A percentile compares a stretch with the other conserved stretches of the same genome.
Evolutionary conservation across 1,140 invertebrate genomes (phyloP).

Genomic region (Calosoma granatense): DNA sequence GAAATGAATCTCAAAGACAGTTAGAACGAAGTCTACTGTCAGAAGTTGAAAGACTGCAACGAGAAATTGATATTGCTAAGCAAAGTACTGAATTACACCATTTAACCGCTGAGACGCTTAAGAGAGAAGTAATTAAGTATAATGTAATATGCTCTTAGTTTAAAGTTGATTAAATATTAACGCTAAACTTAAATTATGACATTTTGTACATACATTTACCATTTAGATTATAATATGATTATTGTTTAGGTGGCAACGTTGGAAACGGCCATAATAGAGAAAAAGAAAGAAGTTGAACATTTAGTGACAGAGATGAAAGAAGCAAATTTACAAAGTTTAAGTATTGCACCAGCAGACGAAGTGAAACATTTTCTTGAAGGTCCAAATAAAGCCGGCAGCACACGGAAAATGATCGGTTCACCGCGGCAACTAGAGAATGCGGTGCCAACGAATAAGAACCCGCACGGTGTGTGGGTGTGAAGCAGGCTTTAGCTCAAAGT

Average conservation of each 20-base stretch:
- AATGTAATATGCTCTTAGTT: neutral
- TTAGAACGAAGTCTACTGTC: conserved; percentile 63
- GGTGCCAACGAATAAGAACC: conserved; percentile 88
- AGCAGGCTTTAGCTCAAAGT: no score
- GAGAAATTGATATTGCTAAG: conserved; percentile 71
- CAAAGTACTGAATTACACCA: conserved; percentile 69
- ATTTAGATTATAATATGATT: no score
- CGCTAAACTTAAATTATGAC: no score
- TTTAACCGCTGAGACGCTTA: conserved; percentile 68
- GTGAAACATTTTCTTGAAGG: conserved; percentile 70
- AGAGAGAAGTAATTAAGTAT: conserved; percentile 50
- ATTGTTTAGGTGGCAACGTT: conserved; percentile 50
- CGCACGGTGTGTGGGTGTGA: conserved; percentile 92
- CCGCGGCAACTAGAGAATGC: conserved; percentile 85
- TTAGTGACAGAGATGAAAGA: conserved; percentile 85
- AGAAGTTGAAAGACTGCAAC: conserved; percentile 71
- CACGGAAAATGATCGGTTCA: conserved; percentile 80
- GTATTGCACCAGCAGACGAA: conserved; percentile 73
- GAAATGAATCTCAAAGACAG: conserved; percentile 43
- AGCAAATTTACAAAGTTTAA: conserved; percentile 78
- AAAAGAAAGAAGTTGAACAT: conserved; percentile 74
- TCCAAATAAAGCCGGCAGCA: conserved; percentile 72
- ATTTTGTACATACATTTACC: no score
- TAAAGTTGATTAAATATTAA: conserved; percentile 3
- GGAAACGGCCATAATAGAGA: conserved; percentile 70